Conservation (phyloP, 2,797 vertebrate genomes). For the Acanthopagrus latus region DNA sequence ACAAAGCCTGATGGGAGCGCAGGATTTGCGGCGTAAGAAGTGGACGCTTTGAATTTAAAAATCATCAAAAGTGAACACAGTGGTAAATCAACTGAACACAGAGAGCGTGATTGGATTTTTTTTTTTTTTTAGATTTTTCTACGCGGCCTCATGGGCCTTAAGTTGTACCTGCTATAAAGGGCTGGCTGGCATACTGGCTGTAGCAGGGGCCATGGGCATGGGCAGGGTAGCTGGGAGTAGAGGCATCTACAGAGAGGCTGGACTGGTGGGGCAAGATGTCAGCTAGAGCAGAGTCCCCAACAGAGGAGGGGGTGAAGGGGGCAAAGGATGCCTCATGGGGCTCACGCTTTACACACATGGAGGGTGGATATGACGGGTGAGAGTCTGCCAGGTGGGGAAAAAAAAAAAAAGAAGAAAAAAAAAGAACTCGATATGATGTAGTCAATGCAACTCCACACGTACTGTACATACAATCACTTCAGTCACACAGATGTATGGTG, state of each 20-base stretch:
- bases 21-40: conserved; percentile 30
- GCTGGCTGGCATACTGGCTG: conserved; percentile 92
- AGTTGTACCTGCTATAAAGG: conserved; percentile 91
- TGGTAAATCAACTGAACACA: conserved; percentile 41
- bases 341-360: conserved; percentile 93
- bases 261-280: conserved; percentile 92
- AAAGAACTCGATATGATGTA: conserved; percentile 67
- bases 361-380: conserved; percentile 90
- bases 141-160: conserved; percentile 45
- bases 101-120: conserved; percentile 29
- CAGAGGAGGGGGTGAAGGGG: conserved; percentile 92
- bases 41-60: conserved; percentile 24
- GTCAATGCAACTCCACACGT: conserved; percentile 69
- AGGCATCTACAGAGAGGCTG: conserved; percentile 92
- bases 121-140: conserved; percentile 24
- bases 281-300: conserved; percentile 84
- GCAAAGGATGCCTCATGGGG: conserved; percentile 94
- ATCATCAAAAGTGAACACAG: conserved; percentile 30
- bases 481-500: conserved; percentile 60
- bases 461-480: conserved; percentile 56
- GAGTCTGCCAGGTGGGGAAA: conserved; percentile 82
- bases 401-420: conserved; percentile 55
- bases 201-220: conserved; percentile 90
- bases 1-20: conserved; percentile 51
- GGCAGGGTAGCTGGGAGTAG: conserved; percentile 89